Conservation (phyloP, 1,140 invertebrate species). For the Drosophila kikkawai region DNA sequence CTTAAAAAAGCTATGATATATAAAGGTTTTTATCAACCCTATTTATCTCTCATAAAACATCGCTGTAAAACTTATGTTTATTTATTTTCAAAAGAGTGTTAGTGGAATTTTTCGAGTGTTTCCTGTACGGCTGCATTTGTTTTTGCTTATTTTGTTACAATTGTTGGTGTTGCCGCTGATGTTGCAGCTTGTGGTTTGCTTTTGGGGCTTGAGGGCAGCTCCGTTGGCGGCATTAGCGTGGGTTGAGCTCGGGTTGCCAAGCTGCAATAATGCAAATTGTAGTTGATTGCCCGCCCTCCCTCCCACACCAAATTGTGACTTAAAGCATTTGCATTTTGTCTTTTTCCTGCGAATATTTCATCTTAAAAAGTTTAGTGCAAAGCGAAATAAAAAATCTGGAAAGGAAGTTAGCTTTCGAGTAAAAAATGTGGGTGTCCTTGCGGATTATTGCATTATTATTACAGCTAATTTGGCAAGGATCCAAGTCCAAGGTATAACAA, state of each 20-base stretch:
- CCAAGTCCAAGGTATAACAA: no score
- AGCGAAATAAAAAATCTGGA: constrained; percentile 3
- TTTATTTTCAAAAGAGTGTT: not conserved
- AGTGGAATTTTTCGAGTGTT: not conserved
- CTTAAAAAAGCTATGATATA: no score
- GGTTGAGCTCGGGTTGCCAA: constrained; percentile 23
- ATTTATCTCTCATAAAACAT: not conserved
- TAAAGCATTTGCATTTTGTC: constrained; percentile 68
- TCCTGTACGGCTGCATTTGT: not conserved
- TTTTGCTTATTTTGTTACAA: constrained; percentile 18
- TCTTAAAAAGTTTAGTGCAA: constrained; percentile 1
- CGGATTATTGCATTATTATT: constrained; percentile 3
- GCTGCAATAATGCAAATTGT: constrained; percentile 80
- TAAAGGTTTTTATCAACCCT: no score
- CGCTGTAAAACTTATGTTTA: not conserved
- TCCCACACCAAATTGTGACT: constrained; percentile 62
- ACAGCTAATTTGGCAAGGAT: not conserved
- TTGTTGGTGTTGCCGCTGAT: constrained; percentile 41
- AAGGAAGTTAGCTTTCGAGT: not conserved
- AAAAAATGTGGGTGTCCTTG: not conserved
- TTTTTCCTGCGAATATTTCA: constrained; percentile 18
- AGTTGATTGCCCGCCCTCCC: constrained; percentile 62
- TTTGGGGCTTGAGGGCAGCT: constrained; percentile 53
- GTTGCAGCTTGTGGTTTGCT: constrained; percentile 56
- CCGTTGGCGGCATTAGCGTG: constrained; percentile 27